Evolutionary conservation across 2,888 invertebrate species (phyloP).

Genomic region (Melipona bicolor): DNA sequence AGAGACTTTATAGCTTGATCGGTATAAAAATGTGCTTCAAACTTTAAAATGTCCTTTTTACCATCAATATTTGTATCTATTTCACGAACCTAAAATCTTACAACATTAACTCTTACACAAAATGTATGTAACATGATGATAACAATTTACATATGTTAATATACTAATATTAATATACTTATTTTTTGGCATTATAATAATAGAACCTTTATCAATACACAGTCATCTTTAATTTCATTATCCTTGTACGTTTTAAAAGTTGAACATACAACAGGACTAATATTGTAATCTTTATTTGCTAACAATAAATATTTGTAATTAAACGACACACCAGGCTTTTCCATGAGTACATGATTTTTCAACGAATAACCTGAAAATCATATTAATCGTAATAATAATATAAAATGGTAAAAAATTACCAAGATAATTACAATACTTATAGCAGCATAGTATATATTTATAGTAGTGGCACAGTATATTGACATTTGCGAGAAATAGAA

Average conservation of each 20-base stretch:
- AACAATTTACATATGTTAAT: neutral
- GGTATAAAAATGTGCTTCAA: conserved; percentile 78
- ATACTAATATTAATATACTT: conserved; percentile 1
- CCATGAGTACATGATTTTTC: conserved; percentile 76
- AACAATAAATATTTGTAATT: conserved; percentile 79
- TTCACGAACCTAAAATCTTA: conserved; percentile 75
- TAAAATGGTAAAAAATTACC: neutral
- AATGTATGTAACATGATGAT: neutral
- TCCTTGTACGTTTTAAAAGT: conserved; percentile 78
- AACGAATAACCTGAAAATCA: conserved; percentile 77
- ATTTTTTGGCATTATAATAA: conserved; percentile 11
- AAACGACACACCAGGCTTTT: conserved; percentile 77
- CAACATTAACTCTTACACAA: neutral
- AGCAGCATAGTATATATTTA: neutral
- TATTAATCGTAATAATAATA: neutral
- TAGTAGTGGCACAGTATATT: neutral
- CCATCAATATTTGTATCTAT: conserved; percentile 78
- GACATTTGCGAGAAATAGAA: conserved; percentile 1
- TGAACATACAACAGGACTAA: conserved; percentile 78
- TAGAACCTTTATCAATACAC: conserved; percentile 78
- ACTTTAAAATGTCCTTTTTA: conserved; percentile 78
- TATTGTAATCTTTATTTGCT: conserved; percentile 73
- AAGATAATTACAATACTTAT: neutral
- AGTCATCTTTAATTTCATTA: conserved; percentile 79
- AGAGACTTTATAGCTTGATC: conserved; percentile 75